A percentile compares a stretch with the other conserved stretches of the same genome.
These are phyloP conservation scores for Drosophila bipectinata DNA, from an alignment of 1,140 invertebrate species.

Conservation along the genomic window DNA sequence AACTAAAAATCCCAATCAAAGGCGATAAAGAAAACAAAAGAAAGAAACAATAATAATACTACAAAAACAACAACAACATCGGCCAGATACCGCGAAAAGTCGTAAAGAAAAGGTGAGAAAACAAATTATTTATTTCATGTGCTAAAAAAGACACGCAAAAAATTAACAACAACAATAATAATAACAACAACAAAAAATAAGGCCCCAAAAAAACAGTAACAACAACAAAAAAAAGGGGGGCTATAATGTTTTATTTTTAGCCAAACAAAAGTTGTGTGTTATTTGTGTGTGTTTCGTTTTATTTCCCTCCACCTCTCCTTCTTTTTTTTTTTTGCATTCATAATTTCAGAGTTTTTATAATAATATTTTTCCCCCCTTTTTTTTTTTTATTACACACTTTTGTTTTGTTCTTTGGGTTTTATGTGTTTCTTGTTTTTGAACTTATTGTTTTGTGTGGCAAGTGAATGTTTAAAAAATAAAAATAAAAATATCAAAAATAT, in stretches of 20 bases:
- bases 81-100: slow-evolving; percentile 40
- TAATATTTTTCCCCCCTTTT: slow-evolving; percentile 22
- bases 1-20: slow-evolving; percentile 4
- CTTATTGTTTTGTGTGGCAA: slow-evolving; percentile 40
- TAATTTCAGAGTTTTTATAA: slow-evolving; percentile 27
- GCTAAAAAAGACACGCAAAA: slow-evolving; percentile 63
- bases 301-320: slow-evolving; percentile 17
- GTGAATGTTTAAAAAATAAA: slow-evolving; percentile 41
- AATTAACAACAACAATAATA: slow-evolving; percentile 27
- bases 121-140: slow-evolving; percentile 72
- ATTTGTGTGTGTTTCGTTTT: slow-evolving; percentile 44
- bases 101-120: slow-evolving; percentile 76
- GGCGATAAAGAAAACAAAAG: slow-evolving; percentile 25
- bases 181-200: background rate
- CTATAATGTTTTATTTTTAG: slow-evolving; percentile 57
- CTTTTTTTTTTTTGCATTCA: slow-evolving; percentile 22
- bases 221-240: slow-evolving; percentile 6
- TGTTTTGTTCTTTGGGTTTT: slow-evolving; percentile 21
- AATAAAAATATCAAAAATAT: slow-evolving; percentile 46
- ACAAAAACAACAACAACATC: slow-evolving; percentile 27
- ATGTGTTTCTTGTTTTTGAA: slow-evolving; percentile 18
- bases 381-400: slow-evolving; percentile 30
- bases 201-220: slow-evolving; percentile 32
- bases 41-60: slow-evolving; percentile 13
- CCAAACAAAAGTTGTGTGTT: slow-evolving; percentile 53